Conservation (phyloP, 2,888 invertebrate species). For the Dexiosoma caninum region DNA sequence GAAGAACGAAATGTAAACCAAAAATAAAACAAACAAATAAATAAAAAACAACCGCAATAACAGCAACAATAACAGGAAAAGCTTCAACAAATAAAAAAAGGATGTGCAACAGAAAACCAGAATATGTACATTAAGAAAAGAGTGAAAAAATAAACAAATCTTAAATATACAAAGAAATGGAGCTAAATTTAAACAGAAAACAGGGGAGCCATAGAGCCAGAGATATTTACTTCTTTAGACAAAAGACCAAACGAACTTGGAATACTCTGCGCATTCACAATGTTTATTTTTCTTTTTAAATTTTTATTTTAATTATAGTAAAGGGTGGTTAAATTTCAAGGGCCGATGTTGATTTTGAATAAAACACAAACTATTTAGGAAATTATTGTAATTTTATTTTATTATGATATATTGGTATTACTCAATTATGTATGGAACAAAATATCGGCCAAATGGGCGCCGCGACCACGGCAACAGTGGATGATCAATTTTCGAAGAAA, state of each 20-base stretch:
- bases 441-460: no score
- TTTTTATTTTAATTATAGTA: no score
- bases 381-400: no score
- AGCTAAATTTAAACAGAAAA: neutral
- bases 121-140: neutral
- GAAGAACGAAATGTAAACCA: constrained; percentile 11
- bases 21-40: neutral
- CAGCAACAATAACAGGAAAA: neutral
- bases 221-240: neutral
- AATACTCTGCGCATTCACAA: neutral
- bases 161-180: constrained; percentile 25
- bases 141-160: constrained; percentile 15
- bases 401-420: no score
- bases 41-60: neutral
- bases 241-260: neutral
- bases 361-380: no score
- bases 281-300: no score
- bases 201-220: neutral
- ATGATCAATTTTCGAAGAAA: no score
- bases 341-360: no score
- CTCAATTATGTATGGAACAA: no score
- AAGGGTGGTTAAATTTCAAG: no score
- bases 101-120: constrained; percentile 40
- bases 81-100: constrained; percentile 4
- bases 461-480: no score